phyloP scores from a whole-genome alignment of 2,797 vertebrate species.

The Sebastes iracundus region DNA sequence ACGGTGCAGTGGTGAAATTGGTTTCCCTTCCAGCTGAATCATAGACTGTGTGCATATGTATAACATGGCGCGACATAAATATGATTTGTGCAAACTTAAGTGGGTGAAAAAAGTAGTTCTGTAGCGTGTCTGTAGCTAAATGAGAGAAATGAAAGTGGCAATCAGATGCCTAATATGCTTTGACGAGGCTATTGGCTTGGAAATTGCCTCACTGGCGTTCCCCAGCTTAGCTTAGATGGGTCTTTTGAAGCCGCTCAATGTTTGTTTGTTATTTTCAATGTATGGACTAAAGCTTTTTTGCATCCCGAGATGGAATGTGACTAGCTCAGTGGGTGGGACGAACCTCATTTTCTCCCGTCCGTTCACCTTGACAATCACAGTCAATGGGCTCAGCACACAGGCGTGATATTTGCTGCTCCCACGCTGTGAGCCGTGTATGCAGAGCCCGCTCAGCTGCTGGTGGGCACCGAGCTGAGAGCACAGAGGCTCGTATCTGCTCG shows the following conservation, averaged over 20 bases:
- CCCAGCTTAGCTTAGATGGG: conserved; percentile 7
- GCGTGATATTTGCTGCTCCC: conserved; percentile 39
- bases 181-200: conserved; percentile 23
- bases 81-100: conserved; percentile 55
- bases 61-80: conserved; percentile 46
- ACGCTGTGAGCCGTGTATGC: conserved; percentile 32
- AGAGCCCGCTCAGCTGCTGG: conserved; percentile 29
- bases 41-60: conserved; percentile 46
- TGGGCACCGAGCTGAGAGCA: conserved; percentile 38
- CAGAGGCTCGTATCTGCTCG: conserved; percentile 30
- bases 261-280: conserved; percentile 27
- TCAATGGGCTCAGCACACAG: conserved; percentile 12
- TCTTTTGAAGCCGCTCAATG: conserved; percentile 19
- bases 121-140: conserved; percentile 24
- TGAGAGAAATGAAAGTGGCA: conserved; percentile 45
- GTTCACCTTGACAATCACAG: conserved; percentile 51
- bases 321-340: conserved; percentile 11
- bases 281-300: conserved; percentile 3
- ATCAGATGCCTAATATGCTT: conserved; percentile 39
- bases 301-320: not conserved
- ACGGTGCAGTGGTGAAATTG: conserved; percentile 55
- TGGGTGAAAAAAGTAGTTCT: conserved; percentile 24
- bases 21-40: conserved; percentile 58
- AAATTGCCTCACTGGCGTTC: conserved; percentile 20
- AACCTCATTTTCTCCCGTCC: conserved; percentile 32